A percentile compares a stretch with the other conserved stretches of the same genome.
Evolutionary conservation across 2,888 invertebrate genomes (phyloP).

Genomic region (Tenthredo distinguenda): DNA sequence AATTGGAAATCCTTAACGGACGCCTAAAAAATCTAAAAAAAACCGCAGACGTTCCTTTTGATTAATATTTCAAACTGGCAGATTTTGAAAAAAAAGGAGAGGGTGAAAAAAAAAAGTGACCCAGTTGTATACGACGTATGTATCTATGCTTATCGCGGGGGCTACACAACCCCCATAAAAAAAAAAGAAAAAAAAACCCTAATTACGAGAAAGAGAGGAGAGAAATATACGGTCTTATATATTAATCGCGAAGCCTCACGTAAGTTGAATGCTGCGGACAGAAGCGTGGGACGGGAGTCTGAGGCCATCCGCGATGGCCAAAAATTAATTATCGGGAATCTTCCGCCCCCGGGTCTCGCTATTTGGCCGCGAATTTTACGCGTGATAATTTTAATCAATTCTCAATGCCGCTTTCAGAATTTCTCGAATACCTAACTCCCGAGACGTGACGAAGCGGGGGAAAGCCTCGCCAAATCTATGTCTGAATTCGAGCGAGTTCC

Average conservation of each 20-base stretch:
- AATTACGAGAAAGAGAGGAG: not conserved
- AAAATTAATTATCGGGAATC: conserved; percentile 26
- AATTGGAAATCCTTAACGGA: no score
- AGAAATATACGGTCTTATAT: not conserved
- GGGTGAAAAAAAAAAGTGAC: no score
- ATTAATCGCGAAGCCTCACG: conserved; percentile 2
- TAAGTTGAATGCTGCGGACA: not conserved
- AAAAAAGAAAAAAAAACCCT: not conserved
- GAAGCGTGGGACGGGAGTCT: not conserved
- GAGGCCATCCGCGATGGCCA: not conserved
- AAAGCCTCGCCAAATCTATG: not conserved
- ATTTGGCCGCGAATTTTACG: conserved; percentile 17
- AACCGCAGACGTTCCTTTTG: no score
- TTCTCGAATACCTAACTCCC: not conserved
- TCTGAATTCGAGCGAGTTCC: not conserved
- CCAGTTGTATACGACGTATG: not conserved
- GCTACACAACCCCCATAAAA: not conserved
- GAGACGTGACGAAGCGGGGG: not conserved
- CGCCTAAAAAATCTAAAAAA: no score
- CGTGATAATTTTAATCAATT: conserved; percentile 39
- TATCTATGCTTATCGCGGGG: not conserved
- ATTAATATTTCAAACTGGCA: no score
- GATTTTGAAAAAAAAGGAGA: no score
- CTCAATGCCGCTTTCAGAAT: conserved; percentile 10
- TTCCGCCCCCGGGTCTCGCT: not conserved